Evolutionary conservation across 2,888 invertebrate species (phyloP).

Genomic region (Lucinisca nassula): DNA sequence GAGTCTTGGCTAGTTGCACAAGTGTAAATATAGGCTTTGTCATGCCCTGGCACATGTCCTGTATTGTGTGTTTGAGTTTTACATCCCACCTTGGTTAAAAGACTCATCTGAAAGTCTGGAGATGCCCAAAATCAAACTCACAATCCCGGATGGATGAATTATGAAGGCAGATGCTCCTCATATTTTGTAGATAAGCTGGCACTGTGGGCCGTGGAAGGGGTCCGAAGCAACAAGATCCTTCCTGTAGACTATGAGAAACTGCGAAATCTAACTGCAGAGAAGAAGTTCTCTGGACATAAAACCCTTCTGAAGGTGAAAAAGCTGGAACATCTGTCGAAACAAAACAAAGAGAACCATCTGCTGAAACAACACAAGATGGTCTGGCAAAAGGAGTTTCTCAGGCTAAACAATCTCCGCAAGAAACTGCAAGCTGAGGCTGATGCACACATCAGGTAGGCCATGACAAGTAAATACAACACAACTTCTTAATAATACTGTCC

Average conservation of each 20-base stretch:
- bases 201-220: conserved; percentile 80
- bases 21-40: too few relatives aligned
- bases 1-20: too few relatives aligned
- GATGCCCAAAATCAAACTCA: too few relatives aligned
- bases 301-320: conserved; percentile 84
- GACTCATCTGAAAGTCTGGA: too few relatives aligned
- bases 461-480: too few relatives aligned
- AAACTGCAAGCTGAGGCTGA: conserved; percentile 81
- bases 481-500: too few relatives aligned
- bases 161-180: too few relatives aligned
- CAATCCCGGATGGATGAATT: too few relatives aligned
- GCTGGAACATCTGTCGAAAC: conserved; percentile 83
- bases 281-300: conserved; percentile 82
- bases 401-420: conserved; percentile 81
- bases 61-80: too few relatives aligned
- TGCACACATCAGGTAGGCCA: conserved; percentile 64
- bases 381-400: conserved; percentile 86
- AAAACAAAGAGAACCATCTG: conserved; percentile 84
- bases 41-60: too few relatives aligned
- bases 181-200: conserved; percentile 73
- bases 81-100: too few relatives aligned
- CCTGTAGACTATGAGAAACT: conserved; percentile 85
- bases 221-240: conserved; percentile 83
- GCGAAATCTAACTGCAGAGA: conserved; percentile 79
- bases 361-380: conserved; percentile 85